Evolutionary conservation across 2,113 vertebrate species (phyloP).

Genomic region (Cinclus mexicanus): DNA sequence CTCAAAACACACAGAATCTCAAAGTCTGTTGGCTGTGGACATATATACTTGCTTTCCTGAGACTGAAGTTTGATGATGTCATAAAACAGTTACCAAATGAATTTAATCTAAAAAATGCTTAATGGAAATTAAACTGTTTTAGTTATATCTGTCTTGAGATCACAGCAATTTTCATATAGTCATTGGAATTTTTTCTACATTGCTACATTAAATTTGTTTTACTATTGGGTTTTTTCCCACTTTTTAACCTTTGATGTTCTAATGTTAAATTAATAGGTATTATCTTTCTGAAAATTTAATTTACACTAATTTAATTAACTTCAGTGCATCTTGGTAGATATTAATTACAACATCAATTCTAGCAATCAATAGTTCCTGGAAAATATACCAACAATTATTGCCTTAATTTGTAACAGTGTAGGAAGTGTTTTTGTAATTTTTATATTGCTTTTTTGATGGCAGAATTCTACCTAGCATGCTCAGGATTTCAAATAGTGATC

Average conservation of each 20-base stretch:
- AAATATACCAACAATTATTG: background rate
- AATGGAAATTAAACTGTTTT: background rate
- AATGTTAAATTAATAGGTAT: background rate
- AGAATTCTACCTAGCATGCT: background rate
- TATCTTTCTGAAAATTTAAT: constrained; percentile 1
- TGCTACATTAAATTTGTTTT: background rate
- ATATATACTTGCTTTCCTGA: background rate
- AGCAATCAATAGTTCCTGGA: constrained; percentile 6
- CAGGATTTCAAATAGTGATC: background rate
- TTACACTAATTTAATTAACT: background rate
- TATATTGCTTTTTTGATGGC: background rate
- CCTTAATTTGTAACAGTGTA: background rate
- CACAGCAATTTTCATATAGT: background rate
- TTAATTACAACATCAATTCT: constrained; percentile 1
- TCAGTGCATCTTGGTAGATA: background rate
- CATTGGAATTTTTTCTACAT: background rate
- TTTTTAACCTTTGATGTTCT: background rate
- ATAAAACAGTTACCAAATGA: background rate
- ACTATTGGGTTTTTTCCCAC: background rate
- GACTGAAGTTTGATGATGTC: background rate
- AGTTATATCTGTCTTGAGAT: background rate
- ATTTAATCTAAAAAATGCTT: background rate
- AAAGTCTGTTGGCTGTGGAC: background rate
- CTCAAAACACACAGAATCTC: background rate
- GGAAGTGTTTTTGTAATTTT: background rate